Evolutionary conservation across 2,888 invertebrate species (phyloP).

Genomic region (Oscheius sp.): DNA sequence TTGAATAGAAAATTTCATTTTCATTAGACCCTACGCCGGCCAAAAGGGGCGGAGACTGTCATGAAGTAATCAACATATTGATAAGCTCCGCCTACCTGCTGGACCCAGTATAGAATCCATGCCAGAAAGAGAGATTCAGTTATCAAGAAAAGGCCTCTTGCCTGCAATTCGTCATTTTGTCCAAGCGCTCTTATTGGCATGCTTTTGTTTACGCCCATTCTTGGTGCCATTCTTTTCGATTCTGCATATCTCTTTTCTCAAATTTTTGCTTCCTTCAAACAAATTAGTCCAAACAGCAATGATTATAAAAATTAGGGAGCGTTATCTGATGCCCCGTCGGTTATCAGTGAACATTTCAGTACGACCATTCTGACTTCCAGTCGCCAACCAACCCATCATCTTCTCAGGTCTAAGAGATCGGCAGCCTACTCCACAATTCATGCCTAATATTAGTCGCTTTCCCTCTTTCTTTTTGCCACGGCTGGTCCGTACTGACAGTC

Average conservation of each 20-base stretch:
- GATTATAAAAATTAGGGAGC: too few species aligned
- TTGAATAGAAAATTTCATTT: not conserved
- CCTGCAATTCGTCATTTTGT: not conserved
- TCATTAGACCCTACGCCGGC: not conserved
- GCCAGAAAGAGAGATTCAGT: too few species aligned
- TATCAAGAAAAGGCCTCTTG: not conserved
- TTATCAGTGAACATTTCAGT: not conserved
- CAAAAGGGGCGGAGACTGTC: slow-evolving; percentile 14
- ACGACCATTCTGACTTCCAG: not conserved
- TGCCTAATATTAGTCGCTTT: not conserved
- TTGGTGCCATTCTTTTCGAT: not conserved
- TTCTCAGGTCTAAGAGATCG: not conserved
- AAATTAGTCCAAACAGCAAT: too few species aligned
- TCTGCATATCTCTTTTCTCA: not conserved
- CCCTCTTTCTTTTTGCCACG: slow-evolving; percentile 8
- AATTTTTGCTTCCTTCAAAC: not conserved
- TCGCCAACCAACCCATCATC: not conserved
- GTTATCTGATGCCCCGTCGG: too few species aligned
- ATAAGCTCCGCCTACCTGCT: slow-evolving; percentile 20
- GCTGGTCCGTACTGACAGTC: slow-evolving; percentile 17
- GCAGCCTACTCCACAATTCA: not conserved
- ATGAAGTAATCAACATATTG: slow-evolving; percentile 9
- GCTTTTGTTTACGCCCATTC: slow-evolving; percentile 14
- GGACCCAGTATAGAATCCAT: too few species aligned
- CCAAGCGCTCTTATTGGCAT: not conserved